Evolutionary conservation across 2,888 invertebrate genomes (phyloP).

Genomic region (Drosophila colorata): DNA sequence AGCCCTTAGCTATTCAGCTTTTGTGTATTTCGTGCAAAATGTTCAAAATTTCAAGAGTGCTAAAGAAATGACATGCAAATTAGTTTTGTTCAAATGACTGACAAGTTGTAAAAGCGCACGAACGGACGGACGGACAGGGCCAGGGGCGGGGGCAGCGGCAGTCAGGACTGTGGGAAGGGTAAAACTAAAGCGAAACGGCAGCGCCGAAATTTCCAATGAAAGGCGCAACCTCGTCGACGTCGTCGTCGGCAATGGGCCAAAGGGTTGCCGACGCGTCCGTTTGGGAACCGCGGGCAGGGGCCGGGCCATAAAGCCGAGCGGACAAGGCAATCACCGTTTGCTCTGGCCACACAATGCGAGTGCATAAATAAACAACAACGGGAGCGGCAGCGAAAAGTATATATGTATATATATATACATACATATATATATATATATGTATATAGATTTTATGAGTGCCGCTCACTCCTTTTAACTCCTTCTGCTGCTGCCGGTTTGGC

Average conservation of each 20-base stretch:
- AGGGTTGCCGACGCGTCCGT: slow-evolving; percentile 21
- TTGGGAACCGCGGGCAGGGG: slow-evolving; percentile 11
- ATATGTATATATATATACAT: not conserved
- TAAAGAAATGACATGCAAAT: slow-evolving; percentile 82
- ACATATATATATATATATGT: not conserved
- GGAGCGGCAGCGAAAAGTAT: slow-evolving; percentile 28
- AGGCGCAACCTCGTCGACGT: slow-evolving; percentile 8
- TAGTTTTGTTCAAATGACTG: slow-evolving; percentile 82
- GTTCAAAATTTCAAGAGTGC: slow-evolving; percentile 77
- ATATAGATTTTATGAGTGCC: slow-evolving; percentile 43
- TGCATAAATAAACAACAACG: slow-evolving; percentile 73
- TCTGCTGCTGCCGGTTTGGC: slow-evolving; percentile 19
- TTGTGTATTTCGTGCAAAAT: slow-evolving; percentile 64
- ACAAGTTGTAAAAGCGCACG: slow-evolving; percentile 73
- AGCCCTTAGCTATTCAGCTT: slow-evolving; percentile 22
- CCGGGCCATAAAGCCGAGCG: slow-evolving; percentile 41
- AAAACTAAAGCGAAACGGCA: slow-evolving; percentile 10
- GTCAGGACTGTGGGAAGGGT: not conserved
- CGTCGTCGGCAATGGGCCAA: slow-evolving; percentile 1
- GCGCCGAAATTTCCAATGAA: slow-evolving; percentile 67
- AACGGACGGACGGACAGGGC: not conserved
- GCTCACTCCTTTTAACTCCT: slow-evolving; percentile 63
- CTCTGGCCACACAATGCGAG: slow-evolving; percentile 74
- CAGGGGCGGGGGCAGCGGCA: not conserved
- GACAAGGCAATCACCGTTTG: slow-evolving; percentile 45